These are phyloP conservation scores for Cerceris ruficornis DNA, from an alignment of 2,888 invertebrate species.

Conservation along the genomic window DNA sequence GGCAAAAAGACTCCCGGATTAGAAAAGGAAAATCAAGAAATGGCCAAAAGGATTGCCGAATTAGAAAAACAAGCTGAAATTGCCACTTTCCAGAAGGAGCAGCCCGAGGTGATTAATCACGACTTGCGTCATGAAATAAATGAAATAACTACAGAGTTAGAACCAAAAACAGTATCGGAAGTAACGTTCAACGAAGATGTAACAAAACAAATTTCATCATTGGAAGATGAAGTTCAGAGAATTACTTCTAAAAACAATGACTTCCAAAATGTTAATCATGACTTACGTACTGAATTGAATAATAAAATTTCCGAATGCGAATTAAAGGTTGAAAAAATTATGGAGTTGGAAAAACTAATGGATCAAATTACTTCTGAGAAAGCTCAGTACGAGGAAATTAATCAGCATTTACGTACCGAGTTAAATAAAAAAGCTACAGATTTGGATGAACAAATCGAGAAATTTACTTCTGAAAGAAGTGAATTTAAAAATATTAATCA, in stretches of 20 bases:
- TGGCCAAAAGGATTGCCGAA: conserved; percentile 11
- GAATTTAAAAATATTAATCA: conserved; percentile 1
- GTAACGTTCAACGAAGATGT: neutral
- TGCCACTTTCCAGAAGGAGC: conserved; percentile 11
- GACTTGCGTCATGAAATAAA: conserved; percentile 4
- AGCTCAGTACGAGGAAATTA: conserved; percentile 15
- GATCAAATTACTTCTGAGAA: conserved; percentile 29
- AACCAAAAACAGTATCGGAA: neutral
- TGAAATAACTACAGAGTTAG: neutral
- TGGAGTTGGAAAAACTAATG: conserved; percentile 24
- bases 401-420: conserved; percentile 18
- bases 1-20: conserved; percentile 27
- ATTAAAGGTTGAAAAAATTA: conserved; percentile 1
- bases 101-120: neutral
- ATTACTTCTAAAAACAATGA: conserved; percentile 17
- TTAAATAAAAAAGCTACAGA: neutral
- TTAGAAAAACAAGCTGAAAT: conserved; percentile 25
- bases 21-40: conserved; percentile 12
- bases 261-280: neutral
- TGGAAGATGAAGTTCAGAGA: conserved; percentile 12
- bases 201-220: conserved; percentile 9
- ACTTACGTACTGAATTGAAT: conserved; percentile 1
- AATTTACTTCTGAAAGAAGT: conserved; percentile 8
- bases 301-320: neutral
- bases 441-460: conserved; percentile 24